A percentile compares a stretch with the other conserved stretches of the same genome.
Evolutionary conservation across 2,113 vertebrate species (phyloP).

Genomic region (Chrysochloris asiatica): DNA sequence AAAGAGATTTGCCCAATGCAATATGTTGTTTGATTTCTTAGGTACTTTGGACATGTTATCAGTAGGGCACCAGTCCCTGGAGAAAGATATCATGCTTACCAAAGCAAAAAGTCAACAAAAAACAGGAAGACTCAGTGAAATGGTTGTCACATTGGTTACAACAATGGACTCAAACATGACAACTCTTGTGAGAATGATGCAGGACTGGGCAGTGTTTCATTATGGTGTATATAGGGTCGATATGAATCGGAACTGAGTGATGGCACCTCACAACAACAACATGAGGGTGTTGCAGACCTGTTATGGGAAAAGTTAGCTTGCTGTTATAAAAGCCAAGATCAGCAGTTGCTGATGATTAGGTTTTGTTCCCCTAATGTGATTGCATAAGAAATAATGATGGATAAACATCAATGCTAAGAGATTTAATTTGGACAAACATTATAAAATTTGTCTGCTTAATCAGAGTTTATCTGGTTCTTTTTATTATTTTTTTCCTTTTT

Average conservation of each 20-base stretch:
- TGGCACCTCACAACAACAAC: not conserved
- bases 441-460: slow-evolving; percentile 46
- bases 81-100: not conserved
- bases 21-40: not conserved
- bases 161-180: not conserved
- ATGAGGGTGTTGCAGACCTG: not conserved
- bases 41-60: not conserved
- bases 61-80: not conserved
- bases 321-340: not conserved
- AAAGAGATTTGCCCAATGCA: not conserved
- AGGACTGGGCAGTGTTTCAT: not conserved
- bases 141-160: not conserved
- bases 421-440: slow-evolving; percentile 67
- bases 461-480: slow-evolving; percentile 51
- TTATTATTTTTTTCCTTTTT: not conserved
- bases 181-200: not conserved
- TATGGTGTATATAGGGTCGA: not conserved
- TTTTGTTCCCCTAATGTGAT: not conserved
- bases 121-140: not conserved
- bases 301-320: not conserved
- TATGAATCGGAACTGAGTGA: not conserved
- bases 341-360: not conserved
- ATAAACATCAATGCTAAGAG: not conserved
- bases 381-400: not conserved
- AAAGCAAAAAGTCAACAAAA: not conserved